Percentiles rank a stretch among this genome's conserved stretches.
Evolutionary conservation across 1,140 invertebrate genomes (phyloP).

Genomic region (Augochlora pura): DNA sequence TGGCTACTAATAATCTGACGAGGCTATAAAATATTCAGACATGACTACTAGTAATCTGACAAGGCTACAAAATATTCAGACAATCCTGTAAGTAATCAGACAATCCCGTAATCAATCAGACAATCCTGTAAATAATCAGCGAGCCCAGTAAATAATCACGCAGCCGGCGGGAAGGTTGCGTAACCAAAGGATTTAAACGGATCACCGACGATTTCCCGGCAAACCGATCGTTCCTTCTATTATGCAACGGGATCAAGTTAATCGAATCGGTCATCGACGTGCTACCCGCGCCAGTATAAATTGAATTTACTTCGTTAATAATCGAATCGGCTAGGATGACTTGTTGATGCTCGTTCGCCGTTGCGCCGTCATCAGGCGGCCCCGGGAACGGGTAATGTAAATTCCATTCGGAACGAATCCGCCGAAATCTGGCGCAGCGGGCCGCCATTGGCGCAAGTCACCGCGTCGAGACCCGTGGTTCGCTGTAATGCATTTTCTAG

Average conservation of each 20-base stretch:
- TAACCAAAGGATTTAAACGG: background rate
- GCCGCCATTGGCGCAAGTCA: conserved; percentile 41
- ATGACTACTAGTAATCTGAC: too few relatives aligned
- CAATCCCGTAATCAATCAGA: too few relatives aligned
- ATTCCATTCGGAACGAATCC: conserved; percentile 51
- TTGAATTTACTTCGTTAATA: conserved; percentile 57
- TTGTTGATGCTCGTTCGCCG: conserved; percentile 53
- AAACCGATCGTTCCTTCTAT: conserved; percentile 4
- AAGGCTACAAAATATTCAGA: too few relatives aligned
- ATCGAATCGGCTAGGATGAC: conserved; percentile 39
- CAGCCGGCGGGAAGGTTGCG: background rate
- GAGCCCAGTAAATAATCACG: background rate
- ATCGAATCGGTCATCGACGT: conserved; percentile 41
- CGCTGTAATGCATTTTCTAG: conserved; percentile 57
- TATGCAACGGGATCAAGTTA: conserved; percentile 49
- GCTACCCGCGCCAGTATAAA: conserved; percentile 29
- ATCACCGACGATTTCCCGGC: background rate
- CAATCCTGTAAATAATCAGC: too few relatives aligned
- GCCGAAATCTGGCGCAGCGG: conserved; percentile 35
- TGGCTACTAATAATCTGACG: too few relatives aligned
- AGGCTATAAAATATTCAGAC: too few relatives aligned
- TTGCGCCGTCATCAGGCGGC: conserved; percentile 31
- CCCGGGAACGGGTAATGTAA: conserved; percentile 45
- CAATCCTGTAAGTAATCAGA: too few relatives aligned
- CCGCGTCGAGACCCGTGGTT: conserved; percentile 25